phyloP scores from a whole-genome alignment of 2,888 invertebrate genomes.

The Callyntrura sp. region DNA sequence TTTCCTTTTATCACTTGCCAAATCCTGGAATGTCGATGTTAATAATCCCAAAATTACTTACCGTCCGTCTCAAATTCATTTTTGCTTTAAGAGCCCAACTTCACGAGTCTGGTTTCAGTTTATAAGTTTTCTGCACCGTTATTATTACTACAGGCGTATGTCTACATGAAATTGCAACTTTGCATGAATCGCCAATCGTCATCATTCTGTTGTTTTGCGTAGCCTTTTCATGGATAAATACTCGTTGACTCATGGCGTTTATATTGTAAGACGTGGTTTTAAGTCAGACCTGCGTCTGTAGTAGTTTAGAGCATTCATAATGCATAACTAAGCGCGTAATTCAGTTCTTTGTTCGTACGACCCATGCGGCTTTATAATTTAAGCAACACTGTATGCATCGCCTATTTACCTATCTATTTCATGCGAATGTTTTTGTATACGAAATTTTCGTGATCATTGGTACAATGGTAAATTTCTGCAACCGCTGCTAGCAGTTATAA shows the following conservation, averaged over 20 bases:
- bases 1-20: too few relatives aligned
- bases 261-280: neutral
- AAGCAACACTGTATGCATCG: neutral
- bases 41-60: too few relatives aligned
- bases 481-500: slow-evolving; percentile 18
- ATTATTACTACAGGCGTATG: too few relatives aligned
- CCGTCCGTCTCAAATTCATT: too few relatives aligned
- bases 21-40: too few relatives aligned
- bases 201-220: neutral
- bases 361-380: neutral
- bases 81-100: too few relatives aligned
- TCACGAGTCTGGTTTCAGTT: too few relatives aligned
- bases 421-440: neutral
- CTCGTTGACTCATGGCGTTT: neutral
- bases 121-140: too few relatives aligned
- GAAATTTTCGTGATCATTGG: slow-evolving; percentile 31
- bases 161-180: too few relatives aligned
- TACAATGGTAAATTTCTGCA: slow-evolving; percentile 10
- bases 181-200: too few relatives aligned
- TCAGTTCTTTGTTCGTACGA: neutral
- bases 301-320: neutral
- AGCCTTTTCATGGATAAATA: neutral
- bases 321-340: too few relatives aligned
- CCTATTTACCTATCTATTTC: too few relatives aligned
- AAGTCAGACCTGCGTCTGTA: neutral